Percentiles rank a stretch among this genome's conserved stretches.
Evolutionary conservation across 2,797 vertebrate genomes (phyloP).

Genomic region (Trachurus trachurus): DNA sequence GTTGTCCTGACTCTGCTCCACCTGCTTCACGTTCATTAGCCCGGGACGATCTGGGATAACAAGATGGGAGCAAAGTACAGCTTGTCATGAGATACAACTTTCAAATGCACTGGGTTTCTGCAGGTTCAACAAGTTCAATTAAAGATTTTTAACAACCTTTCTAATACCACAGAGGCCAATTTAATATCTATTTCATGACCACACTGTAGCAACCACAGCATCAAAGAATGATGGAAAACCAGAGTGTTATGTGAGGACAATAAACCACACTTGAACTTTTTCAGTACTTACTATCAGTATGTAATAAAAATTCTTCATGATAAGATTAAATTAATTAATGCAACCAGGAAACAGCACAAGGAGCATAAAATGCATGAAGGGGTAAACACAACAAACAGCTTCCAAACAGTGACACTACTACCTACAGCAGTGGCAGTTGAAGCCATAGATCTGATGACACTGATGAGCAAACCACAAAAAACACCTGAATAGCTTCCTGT

Average conservation of each 20-base stretch:
- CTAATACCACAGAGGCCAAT: not conserved
- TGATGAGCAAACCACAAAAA: not conserved
- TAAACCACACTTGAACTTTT: not conserved
- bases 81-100: not conserved
- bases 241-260: not conserved
- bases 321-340: not conserved
- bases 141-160: not conserved
- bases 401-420: not conserved
- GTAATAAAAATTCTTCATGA: not conserved
- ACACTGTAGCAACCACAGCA: not conserved
- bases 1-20: slow-evolving; percentile 97
- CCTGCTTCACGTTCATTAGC: slow-evolving; percentile 95
- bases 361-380: not conserved
- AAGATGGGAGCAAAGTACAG: not conserved
- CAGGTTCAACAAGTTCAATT: not conserved
- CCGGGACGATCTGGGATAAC: slow-evolving; percentile 93
- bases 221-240: not conserved
- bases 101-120: not conserved
- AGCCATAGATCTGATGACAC: not conserved
- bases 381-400: not conserved
- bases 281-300: not conserved
- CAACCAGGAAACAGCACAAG: not conserved
- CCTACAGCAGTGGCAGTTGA: too few relatives aligned
- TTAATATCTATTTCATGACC: not conserved
- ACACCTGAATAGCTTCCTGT: not conserved